phyloP scores from a whole-genome alignment of 2,888 invertebrate genomes.

The Amphipoea lucens region DNA sequence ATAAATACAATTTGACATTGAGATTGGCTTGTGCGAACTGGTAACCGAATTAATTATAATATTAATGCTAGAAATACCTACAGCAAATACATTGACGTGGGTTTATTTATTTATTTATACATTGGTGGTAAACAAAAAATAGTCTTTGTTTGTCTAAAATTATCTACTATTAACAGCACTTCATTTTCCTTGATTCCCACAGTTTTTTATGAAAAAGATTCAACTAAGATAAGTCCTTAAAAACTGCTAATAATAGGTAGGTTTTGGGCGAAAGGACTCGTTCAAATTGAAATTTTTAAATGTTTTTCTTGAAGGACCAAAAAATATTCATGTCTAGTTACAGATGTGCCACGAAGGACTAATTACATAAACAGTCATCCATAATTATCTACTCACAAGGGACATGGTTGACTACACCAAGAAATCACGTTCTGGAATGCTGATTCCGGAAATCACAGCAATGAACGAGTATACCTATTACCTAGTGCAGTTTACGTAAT shows the following conservation, averaged over 20 bases:
- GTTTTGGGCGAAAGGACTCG: no score
- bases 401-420: conserved; percentile 5
- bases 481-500: conserved; percentile 23
- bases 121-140: neutral
- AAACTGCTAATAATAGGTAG: no score
- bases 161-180: no score
- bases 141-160: neutral
- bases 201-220: neutral
- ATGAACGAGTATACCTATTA: neutral
- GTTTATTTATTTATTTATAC: neutral
- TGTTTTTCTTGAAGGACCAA: neutral
- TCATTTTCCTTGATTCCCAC: no score
- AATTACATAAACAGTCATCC: neutral
- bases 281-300: neutral
- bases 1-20: conserved; percentile 50
- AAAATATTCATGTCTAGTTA: neutral
- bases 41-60: conserved; percentile 54
- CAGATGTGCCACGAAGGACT: neutral
- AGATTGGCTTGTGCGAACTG: conserved; percentile 36
- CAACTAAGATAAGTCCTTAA: neutral
- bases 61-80: conserved; percentile 22
- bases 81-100: conserved; percentile 28
- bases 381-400: neutral
- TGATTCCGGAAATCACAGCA: conserved; percentile 31
- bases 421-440: conserved; percentile 37